Evolutionary conservation across 2,797 vertebrate genomes (phyloP).

Genomic region (Karalla daura): DNA sequence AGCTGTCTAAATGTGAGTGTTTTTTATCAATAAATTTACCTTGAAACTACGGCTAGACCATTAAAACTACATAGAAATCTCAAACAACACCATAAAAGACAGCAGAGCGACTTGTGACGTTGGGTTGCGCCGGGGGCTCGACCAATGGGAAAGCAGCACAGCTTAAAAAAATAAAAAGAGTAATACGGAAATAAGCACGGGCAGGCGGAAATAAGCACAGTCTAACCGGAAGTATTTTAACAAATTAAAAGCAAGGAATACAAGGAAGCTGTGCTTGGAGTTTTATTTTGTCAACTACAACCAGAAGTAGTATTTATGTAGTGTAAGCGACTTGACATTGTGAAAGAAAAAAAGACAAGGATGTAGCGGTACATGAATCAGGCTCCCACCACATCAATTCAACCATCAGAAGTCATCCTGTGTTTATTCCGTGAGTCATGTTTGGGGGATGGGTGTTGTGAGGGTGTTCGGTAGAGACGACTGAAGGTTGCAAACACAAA

Average conservation of each 20-base stretch:
- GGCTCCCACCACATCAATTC: slow-evolving; percentile 36
- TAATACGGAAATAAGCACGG: slow-evolving; percentile 44
- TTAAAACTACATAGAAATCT: no score
- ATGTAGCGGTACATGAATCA: slow-evolving; percentile 72
- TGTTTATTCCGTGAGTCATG: slow-evolving; percentile 8
- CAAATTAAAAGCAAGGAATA: slow-evolving; percentile 19
- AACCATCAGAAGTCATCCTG: slow-evolving; percentile 9
- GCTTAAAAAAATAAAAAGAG: no score
- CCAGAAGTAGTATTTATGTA: slow-evolving; percentile 22
- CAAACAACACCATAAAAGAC: neutral
- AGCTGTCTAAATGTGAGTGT: no score
- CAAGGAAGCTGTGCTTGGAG: neutral
- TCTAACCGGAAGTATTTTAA: neutral
- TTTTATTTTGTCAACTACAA: slow-evolving; percentile 31
- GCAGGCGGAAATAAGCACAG: neutral
- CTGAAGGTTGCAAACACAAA: slow-evolving; percentile 63
- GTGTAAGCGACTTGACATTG: rapidly evolving
- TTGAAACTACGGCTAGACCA: no score
- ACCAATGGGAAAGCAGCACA: slow-evolving; percentile 52
- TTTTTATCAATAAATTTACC: no score
- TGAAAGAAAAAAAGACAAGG: slow-evolving; percentile 36
- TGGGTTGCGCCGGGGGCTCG: slow-evolving; percentile 44
- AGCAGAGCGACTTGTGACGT: slow-evolving; percentile 24
- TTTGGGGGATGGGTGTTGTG: slow-evolving; percentile 64
- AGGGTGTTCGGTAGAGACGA: slow-evolving; percentile 36